phyloP scores from a whole-genome alignment of 1,140 invertebrate species.

The Kradibia gibbosae region DNA sequence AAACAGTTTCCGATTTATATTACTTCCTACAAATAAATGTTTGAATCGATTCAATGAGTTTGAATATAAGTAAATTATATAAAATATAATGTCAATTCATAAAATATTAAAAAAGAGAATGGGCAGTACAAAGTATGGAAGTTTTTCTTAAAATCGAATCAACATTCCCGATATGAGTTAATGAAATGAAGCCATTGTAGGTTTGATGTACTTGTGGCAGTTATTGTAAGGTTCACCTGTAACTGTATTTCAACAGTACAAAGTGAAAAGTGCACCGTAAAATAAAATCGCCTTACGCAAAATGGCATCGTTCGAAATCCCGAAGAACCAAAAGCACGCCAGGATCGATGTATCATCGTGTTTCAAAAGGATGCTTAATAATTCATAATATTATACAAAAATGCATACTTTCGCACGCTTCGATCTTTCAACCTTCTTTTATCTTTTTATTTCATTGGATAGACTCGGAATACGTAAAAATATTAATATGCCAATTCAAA shows the following conservation, averaged over 20 bases:
- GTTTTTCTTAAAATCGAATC: background rate
- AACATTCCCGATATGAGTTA: background rate
- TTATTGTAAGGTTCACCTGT: background rate
- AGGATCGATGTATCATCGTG: background rate
- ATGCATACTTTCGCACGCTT: background rate
- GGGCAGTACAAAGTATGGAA: background rate
- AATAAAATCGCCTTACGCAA: background rate
- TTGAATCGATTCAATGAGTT: too few species aligned
- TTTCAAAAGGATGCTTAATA: background rate
- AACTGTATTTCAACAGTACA: background rate
- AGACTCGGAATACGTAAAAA: too few species aligned
- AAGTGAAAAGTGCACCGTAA: background rate
- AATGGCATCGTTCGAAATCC: background rate
- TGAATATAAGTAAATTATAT: too few species aligned
- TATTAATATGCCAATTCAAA: too few species aligned
- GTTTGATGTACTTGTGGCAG: background rate
- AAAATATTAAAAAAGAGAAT: too few species aligned
- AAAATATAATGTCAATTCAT: too few species aligned
- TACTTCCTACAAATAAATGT: too few species aligned
- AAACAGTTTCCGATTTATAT: too few species aligned
- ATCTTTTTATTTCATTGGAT: too few species aligned
- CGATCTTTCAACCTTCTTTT: background rate
- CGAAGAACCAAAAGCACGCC: background rate
- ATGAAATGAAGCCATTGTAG: background rate
- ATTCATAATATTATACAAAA: background rate